Percentiles rank a stretch among this genome's conserved stretches.
Conservation (phyloP, 1,140 invertebrate genomes). For the Ruditapes philippinarum region DNA sequence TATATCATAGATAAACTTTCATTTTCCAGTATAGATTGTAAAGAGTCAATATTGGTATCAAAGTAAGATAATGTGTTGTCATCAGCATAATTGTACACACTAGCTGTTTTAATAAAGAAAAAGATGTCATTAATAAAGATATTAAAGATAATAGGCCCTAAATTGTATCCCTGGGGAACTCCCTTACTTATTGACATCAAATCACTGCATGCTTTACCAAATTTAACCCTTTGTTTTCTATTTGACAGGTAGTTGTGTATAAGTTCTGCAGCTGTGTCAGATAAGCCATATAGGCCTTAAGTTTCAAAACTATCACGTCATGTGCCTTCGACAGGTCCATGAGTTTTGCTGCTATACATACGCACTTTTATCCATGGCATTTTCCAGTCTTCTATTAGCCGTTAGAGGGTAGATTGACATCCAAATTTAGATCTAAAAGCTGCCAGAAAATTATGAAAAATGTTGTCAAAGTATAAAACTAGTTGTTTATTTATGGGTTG, state of each 20-base stretch:
- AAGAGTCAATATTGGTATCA: background rate
- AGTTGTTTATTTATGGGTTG: background rate
- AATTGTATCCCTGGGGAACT: conserved; percentile 13
- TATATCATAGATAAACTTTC: background rate
- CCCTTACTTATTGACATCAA: background rate
- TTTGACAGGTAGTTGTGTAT: background rate
- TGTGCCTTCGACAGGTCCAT: conserved; percentile 5
- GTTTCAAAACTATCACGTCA: background rate
- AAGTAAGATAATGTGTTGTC: conserved; percentile 13
- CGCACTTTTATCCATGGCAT: background rate
- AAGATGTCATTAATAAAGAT: conserved; percentile 42
- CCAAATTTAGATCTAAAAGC: conserved; percentile 37
- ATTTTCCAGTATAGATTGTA: background rate
- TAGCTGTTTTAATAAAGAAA: background rate
- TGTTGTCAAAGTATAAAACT: background rate
- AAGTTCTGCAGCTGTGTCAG: background rate
- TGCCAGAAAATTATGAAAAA: conserved; percentile 28
- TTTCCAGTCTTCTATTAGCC: conserved; percentile 8
- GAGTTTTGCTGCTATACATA: conserved; percentile 1
- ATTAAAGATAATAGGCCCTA: conserved; percentile 35
- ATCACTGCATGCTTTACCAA: background rate
- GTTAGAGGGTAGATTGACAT: background rate
- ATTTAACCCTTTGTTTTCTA: background rate
- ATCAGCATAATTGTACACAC: background rate
- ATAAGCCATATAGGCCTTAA: background rate